These are phyloP conservation scores for Delia radicum DNA, from an alignment of 1,140 invertebrate genomes.

Conservation along the genomic window DNA sequence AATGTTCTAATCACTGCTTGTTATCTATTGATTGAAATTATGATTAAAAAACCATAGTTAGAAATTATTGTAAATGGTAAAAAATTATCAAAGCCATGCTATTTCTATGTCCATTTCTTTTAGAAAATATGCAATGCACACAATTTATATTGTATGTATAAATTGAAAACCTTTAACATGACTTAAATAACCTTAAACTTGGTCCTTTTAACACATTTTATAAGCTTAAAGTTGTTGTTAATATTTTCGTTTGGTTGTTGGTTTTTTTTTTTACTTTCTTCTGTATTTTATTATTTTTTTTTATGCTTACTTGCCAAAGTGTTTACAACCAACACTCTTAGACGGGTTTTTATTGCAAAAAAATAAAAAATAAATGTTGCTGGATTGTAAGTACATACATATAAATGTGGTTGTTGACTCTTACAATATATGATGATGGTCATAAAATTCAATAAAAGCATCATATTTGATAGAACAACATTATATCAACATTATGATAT, in stretches of 20 bases:
- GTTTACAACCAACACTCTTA: not conserved
- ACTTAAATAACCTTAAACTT: not conserved
- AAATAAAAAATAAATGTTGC: not conserved
- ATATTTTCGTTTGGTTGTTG: not conserved
- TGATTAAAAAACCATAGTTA: too few species aligned
- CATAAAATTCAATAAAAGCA: constrained; percentile 24
- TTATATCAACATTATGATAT: constrained; percentile 6
- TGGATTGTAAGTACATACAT: not conserved
- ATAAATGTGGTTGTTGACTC: not conserved
- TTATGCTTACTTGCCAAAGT: constrained; percentile 1
- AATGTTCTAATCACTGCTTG: too few species aligned
- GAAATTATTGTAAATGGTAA: too few species aligned
- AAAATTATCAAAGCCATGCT: too few species aligned
- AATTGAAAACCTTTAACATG: not conserved
- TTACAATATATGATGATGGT: constrained; percentile 16
- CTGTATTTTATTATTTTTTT: not conserved
- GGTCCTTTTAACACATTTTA: not conserved
- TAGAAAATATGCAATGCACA: too few species aligned
- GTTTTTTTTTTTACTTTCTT: not conserved
- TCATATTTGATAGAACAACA: constrained; percentile 21
- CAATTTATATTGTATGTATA: too few species aligned
- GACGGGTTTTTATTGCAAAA: not conserved
- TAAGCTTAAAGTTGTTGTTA: not conserved
- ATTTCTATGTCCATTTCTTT: too few species aligned
- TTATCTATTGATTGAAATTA: too few species aligned